Percentiles rank a stretch among this genome's conserved stretches.
Evolutionary conservation across 2,888 invertebrate species (phyloP).

Genomic region (Limnephilus auricula): DNA sequence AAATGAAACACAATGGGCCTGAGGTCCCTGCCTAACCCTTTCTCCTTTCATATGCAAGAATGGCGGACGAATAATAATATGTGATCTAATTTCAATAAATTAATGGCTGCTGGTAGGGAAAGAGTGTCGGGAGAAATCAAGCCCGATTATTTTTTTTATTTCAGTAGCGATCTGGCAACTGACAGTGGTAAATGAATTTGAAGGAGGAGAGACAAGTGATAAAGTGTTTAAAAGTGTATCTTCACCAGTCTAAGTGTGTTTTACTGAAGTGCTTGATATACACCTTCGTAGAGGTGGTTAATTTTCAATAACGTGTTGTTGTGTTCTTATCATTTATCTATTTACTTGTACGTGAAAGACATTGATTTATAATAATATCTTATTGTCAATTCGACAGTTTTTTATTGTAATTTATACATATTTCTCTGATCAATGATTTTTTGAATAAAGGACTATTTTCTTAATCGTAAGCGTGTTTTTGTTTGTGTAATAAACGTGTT

Average conservation of each 20-base stretch:
- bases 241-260: neutral
- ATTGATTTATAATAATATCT: neutral
- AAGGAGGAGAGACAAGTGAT: neutral
- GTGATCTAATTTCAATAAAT: constrained; percentile 67
- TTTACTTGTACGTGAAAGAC: neutral
- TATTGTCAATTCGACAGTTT: neutral
- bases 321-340: neutral
- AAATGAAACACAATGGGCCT: constrained; percentile 53
- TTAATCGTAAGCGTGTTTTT: neutral
- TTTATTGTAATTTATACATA: neutral
- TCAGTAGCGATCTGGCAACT: constrained; percentile 24
- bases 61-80: constrained; percentile 52
- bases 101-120: constrained; percentile 51
- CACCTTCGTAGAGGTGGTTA: neutral
- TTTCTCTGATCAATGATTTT: neutral
- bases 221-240: neutral
- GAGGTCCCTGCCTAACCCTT: constrained; percentile 61
- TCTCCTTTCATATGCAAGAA: constrained; percentile 50
- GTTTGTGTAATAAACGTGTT: neutral
- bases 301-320: neutral
- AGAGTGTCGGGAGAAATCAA: neutral
- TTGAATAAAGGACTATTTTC: neutral
- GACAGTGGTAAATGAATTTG: constrained; percentile 16
- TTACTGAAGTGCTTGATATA: neutral
- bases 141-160: constrained; percentile 44